Percentiles rank a stretch among this genome's conserved stretches.
phyloP scores from a whole-genome alignment of 2,888 invertebrate species.

The Poecilobothrus nobilitatus region DNA sequence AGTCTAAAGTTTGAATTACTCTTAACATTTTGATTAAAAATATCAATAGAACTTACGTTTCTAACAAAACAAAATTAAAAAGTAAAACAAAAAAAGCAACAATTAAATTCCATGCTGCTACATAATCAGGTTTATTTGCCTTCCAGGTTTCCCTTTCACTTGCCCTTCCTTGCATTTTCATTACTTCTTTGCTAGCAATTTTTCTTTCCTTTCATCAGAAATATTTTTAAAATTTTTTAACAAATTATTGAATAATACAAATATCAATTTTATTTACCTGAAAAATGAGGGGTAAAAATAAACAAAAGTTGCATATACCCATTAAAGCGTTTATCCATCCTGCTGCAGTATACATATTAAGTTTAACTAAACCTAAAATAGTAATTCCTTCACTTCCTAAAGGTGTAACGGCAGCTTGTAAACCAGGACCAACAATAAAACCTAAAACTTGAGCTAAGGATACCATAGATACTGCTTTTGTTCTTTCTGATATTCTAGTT shows the following conservation, averaged over 20 bases:
- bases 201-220: conserved; percentile 48
- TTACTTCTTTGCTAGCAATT: conserved; percentile 71
- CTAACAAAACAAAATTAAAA: conserved; percentile 79
- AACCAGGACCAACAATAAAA: conserved; percentile 75
- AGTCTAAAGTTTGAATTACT: conserved; percentile 44
- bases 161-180: conserved; percentile 61
- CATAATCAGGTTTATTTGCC: conserved; percentile 60
- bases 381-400: conserved; percentile 58
- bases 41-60: conserved; percentile 51
- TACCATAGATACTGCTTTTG: conserved; percentile 72
- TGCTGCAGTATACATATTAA: conserved; percentile 82
- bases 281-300: conserved; percentile 68
- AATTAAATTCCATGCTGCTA: conserved; percentile 70
- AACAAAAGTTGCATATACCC: conserved; percentile 59
- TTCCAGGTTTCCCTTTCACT: conserved; percentile 69
- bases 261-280: conserved; percentile 43
- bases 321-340: conserved; percentile 77
- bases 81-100: conserved; percentile 74
- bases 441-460: conserved; percentile 79
- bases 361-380: conserved; percentile 49
- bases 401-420: conserved; percentile 73
- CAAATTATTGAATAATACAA: neutral
- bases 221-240: conserved; percentile 3
- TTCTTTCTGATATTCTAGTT: conserved; percentile 69
- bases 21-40: neutral